Evolutionary conservation across 2,797 vertebrate species (phyloP), one percentile per base, ranked within the genome.

Genomic region (Gallinago solitaria): DNA sequence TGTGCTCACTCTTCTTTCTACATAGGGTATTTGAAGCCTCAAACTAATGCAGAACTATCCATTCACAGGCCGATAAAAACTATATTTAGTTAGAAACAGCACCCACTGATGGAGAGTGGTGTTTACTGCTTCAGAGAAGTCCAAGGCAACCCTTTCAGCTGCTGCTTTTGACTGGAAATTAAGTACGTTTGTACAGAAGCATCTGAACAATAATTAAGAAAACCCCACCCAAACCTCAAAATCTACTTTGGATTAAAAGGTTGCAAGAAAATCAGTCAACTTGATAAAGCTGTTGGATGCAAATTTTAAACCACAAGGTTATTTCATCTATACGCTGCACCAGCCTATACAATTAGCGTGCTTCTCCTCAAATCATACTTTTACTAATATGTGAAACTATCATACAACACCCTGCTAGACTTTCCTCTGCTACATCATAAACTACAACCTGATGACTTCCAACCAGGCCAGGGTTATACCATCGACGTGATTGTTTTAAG

Each of bases 401-500:
- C 39, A 59, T 21, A 47, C 39, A 84, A 65, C 50, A 78, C 21
- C 17, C 64, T 69, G 37, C 30, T 83, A 20, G 23, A 63, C 47
- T 74, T 91, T 82, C 73, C 76, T 79, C 56, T 23, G 33, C 54
- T 56, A 2, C 35, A 89, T 32, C 32, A 81, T 41, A 76, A 90
- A 50, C 74, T 50, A 73, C 39, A 92, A 39, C 28, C 61, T 83
- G 88, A 83, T 64, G 83, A 84, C 77, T 92, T 91, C 69, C 57
- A 65, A 92, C 77, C 43, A 92, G 37, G 59, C 57, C 82, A 83
- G 25, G 27, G 75, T 92, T 91, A 95, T 39, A 83, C 63, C 77
- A 94, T 41, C 18, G 37, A 89, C 54, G 74, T 15, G 74, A 96
- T 18, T 94, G 73, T 76, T 95, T 95, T 83, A 94, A 85, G 83